Base-by-base conservation (phyloP, 1,140 invertebrate species). In the Plodia interpunctella region DNA sequence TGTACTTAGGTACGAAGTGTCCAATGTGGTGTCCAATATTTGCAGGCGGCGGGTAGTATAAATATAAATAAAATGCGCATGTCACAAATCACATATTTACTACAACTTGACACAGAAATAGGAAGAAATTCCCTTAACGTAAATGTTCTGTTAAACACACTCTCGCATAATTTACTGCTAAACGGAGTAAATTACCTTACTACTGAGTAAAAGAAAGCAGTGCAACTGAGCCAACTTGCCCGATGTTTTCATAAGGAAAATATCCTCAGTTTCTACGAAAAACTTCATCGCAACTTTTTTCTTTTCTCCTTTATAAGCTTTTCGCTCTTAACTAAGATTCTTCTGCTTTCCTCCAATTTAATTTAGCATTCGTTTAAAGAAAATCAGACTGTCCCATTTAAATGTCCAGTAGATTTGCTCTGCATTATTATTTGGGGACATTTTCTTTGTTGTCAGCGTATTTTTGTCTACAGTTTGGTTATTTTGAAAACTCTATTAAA, bases 211-310 rank as follows among this genome's bases (percentile, higher is more conserved):
- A 74, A 70, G 74, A 66, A 73, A 70, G 60, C 61, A 60, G 59
- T 62, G 65, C 62, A 68, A 76, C 74, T 63, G 61, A 67, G 51
- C 53, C 55, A 60, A 65, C 63, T 73, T 64, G 65, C 72, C 64
- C 63, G 67, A 71, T 72, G 65, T 75, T 78, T 78, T 77, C 68
- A 73, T 74, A 72, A 74, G 65, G 66, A 74, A 77, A 75, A 79
- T 81, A 79, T 78, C 66, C 62, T 64, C 60, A 69, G 68, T 59
- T 25, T 25, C 21, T 54, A 68, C 62, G 62, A 68, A 71, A 70
- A 74, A 71, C 68, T 71, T 74, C 66, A 71, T 68, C 70, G 65
- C 63, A 74, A 73, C 65, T 76, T 81, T 25, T n/a, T 74, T 68
- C 59, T 76, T 76, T 71, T 66, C 68, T 61, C 61, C 63, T 62